Base-by-base conservation (phyloP, 1,140 invertebrate genomes). In the Magallana angulata region DNA sequence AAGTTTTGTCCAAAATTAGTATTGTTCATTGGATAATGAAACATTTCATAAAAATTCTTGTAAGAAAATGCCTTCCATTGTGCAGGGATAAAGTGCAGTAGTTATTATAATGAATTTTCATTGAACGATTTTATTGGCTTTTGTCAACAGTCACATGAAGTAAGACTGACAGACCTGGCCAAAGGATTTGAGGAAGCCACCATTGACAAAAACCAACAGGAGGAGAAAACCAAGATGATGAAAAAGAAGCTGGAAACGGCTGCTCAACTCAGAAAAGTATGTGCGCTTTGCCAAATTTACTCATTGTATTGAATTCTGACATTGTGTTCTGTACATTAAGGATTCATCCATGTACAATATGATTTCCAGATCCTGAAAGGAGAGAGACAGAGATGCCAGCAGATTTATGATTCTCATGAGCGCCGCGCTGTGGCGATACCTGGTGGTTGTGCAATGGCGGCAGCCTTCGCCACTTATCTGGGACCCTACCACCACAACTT, bases 141-240 rank as follows among this genome's bases (percentile, higher is more conserved):
- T 48, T 48, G 36, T 58, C 57, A 82, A n/a, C 58, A 93, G 92
- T 91, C 91, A 0, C 90, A 94, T 14, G 93, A 94, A 76, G 90
- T 93, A 1, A 90, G 94, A 84, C 88, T 95, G 57, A 89, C 92
- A n/a, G 94, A 94, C 76, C 88, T 95, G 71, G 93, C 94, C 3
- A 90, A 91, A 85, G 92, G 93, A 7, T 95, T 95, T 92, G 94
- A 95, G 87, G 94, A 95, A 85, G 94, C 94, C 0, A 95, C 94
- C 0, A 93, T 95, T 64, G 94, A 95, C 88, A 95, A 94, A 87
- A 94, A 94, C 89, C 92, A 94, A 80, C 94, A 95, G 88, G 93
- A 94, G 85, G 93, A 94, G 88, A 95, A 94, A 84, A 94, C 93
- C 3, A 87, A 93, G 0, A 92, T 92, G 68, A 94, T 95, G 94